These are phyloP conservation scores for Halisarca cf. caerulea DNA, from an alignment of 37 sponge, comb jelly and placozoan genomes.

Conservation along the genomic window DNA sequence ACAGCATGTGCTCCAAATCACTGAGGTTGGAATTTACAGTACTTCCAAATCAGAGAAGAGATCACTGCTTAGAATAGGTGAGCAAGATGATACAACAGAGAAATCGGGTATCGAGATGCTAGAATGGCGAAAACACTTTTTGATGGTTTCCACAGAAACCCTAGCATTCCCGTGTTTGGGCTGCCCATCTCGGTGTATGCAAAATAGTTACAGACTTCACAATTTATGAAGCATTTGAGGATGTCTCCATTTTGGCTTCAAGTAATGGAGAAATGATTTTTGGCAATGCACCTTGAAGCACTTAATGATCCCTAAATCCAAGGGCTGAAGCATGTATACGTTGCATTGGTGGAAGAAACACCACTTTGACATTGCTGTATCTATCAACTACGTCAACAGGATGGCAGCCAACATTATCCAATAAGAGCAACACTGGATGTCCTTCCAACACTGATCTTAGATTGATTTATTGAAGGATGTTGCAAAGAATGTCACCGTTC, in stretches of 20 bases:
- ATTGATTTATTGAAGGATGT: conserved; percentile 40
- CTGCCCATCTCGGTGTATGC: conserved; percentile 54
- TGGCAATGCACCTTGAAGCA: conserved; percentile 65
- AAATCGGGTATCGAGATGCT: conserved; percentile 20
- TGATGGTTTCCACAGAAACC: conserved; percentile 51
- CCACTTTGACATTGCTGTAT: conserved; percentile 63
- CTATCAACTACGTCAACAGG: conserved; percentile 42
- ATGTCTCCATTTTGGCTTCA: conserved; percentile 48
- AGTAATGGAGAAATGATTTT: conserved; percentile 23
- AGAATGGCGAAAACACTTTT: conserved; percentile 55
- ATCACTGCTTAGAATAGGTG: not conserved
- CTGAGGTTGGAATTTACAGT: not conserved
- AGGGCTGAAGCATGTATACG: conserved; percentile 60
- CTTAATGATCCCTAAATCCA: conserved; percentile 69
- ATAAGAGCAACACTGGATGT: conserved; percentile 46
- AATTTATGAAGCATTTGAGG: conserved; percentile 36
- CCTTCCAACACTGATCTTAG: conserved; percentile 7
- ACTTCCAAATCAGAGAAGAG: conserved; percentile 41
- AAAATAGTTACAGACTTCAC: conserved; percentile 63
- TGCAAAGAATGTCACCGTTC: conserved; percentile 67
- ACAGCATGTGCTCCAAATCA: conserved; percentile 4
- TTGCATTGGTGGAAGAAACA: conserved; percentile 64
- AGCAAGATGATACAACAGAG: not conserved
- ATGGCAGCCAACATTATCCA: conserved; percentile 76
- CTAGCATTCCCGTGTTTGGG: conserved; percentile 50